These are phyloP conservation scores for Coenonympha arcania DNA, from an alignment of 2,888 invertebrate genomes.

Conservation along the genomic window DNA sequence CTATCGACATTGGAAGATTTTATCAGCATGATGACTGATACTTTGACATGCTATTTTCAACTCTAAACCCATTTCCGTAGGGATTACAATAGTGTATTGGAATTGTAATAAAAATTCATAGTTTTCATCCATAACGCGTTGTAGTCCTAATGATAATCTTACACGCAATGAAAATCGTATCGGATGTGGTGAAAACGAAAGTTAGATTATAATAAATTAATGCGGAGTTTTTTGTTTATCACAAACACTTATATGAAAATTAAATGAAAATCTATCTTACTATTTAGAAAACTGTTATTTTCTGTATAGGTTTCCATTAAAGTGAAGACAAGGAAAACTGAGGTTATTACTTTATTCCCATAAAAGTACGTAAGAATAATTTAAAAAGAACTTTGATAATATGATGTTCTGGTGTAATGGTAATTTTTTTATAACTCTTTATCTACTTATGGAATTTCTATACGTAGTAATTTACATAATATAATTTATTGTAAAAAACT, in stretches of 20 bases:
- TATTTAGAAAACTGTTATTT: no score
- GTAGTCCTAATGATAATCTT: slow-evolving; percentile 26
- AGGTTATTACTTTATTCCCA: no score
- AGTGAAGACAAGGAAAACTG: no score
- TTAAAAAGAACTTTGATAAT: no score
- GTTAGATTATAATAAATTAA: slow-evolving; percentile 17
- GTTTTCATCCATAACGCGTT: slow-evolving; percentile 21
- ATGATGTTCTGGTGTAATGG: no score
- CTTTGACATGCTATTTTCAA: slow-evolving; percentile 2
- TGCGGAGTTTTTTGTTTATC: slow-evolving; percentile 1
- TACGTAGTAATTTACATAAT: no score
- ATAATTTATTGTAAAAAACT: no score
- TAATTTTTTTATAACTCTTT: no score
- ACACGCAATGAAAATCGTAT: slow-evolving; percentile 28
- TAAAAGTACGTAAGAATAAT: no score
- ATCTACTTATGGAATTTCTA: no score
- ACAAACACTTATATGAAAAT: background rate
- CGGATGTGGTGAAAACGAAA: slow-evolving; percentile 28
- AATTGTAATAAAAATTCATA: slow-evolving; percentile 24
- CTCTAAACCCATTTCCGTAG: background rate
- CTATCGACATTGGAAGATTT: slow-evolving; percentile 23
- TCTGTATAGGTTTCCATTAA: no score
- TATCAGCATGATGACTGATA: slow-evolving; percentile 11
- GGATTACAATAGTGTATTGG: slow-evolving; percentile 1
- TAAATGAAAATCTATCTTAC: background rate